phyloP scores from a whole-genome alignment of 2,888 invertebrate genomes.

The Chymomyza amoena region DNA sequence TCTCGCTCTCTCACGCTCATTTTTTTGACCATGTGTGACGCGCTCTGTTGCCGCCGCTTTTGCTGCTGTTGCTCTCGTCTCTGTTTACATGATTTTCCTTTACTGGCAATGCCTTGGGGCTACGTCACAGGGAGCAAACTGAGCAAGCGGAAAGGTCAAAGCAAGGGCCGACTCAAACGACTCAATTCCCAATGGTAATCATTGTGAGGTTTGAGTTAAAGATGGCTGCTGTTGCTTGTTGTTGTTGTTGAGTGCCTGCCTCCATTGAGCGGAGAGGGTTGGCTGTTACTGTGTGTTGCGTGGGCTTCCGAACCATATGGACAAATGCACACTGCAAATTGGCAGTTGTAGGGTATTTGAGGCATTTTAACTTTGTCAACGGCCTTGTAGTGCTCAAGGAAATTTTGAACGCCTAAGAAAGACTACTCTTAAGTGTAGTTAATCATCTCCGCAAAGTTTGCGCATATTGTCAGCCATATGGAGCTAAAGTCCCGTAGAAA shows the following conservation, averaged over 20 bases:
- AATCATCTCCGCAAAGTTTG: no score
- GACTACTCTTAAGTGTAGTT: no score
- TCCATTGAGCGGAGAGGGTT: background rate
- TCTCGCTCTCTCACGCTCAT: background rate
- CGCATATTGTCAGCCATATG: no score
- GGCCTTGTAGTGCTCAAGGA: background rate
- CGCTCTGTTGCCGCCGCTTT: constrained; percentile 2
- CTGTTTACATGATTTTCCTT: constrained; percentile 55
- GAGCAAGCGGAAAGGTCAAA: constrained; percentile 49
- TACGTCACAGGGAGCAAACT: constrained; percentile 43
- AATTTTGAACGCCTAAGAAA: background rate
- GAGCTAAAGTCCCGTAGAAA: no score
- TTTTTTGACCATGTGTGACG: constrained; percentile 1
- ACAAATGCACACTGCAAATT: constrained; percentile 59
- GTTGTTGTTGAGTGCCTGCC: background rate
- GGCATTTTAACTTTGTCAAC: background rate
- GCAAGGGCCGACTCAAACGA: constrained; percentile 13
- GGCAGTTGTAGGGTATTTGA: constrained; percentile 38
- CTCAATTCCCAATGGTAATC: constrained; percentile 3
- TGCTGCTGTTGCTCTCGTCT: constrained; percentile 7
- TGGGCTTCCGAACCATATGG: constrained; percentile 54
- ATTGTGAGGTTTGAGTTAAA: background rate
- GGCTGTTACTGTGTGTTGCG: constrained; percentile 10
- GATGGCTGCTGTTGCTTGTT: background rate
- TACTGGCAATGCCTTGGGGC: constrained; percentile 14